Evolutionary conservation across 2,113 vertebrate species (phyloP).

Genomic region (Trinectes maculatus): DNA sequence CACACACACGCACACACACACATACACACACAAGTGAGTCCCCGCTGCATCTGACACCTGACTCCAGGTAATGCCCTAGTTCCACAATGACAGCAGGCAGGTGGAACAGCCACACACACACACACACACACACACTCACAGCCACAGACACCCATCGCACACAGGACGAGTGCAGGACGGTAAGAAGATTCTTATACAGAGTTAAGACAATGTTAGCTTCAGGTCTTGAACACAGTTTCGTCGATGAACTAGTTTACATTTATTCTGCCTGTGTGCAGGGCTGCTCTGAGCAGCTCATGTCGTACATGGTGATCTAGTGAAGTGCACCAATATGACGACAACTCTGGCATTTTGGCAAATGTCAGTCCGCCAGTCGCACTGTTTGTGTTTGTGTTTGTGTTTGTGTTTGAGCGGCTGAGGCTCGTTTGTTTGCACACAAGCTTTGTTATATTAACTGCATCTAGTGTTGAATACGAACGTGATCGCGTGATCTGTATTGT

Average conservation of each 20-base stretch:
- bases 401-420: conserved; percentile 5
- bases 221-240: not conserved
- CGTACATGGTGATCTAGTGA: not conserved
- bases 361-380: not conserved
- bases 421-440: conserved; percentile 29
- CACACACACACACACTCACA: conserved; percentile 58
- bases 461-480: conserved; percentile 59
- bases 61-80: conserved; percentile 83
- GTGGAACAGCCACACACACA: conserved; percentile 73
- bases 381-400: conserved; percentile 21
- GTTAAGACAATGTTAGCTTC: not conserved
- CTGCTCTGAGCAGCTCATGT: not conserved
- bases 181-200: conserved; percentile 72
- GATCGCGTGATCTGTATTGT: conserved; percentile 63
- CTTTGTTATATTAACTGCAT: conserved; percentile 21
- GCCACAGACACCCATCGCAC: conserved; percentile 54
- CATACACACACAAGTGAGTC: conserved; percentile 29
- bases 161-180: conserved; percentile 64
- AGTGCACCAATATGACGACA: not conserved
- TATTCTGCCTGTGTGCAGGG: not conserved
- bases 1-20: conserved; percentile 18
- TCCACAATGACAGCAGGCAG: conserved; percentile 83
- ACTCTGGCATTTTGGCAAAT: not conserved
- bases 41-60: conserved; percentile 80
- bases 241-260: not conserved